Base-by-base conservation (phyloP, 2,888 invertebrate species). In the Hypercompe scribonia region DNA sequence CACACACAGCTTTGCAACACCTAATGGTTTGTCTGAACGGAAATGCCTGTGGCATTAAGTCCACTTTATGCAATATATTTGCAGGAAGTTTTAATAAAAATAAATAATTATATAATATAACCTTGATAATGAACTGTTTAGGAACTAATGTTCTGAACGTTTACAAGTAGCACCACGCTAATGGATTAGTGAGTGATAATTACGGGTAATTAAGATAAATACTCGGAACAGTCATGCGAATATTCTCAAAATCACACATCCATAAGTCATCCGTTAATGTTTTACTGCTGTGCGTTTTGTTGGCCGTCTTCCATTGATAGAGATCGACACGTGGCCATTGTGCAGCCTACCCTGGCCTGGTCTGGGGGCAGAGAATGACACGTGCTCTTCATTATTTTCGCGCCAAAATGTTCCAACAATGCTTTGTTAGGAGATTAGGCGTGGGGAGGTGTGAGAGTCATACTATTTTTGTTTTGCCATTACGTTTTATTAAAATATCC, bases 371-470 rank as follows among this genome's bases (percentile, higher is more conserved):
- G 81, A 82, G 80, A 86, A 68, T 69, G 74, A 85, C 95, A 94
- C 95, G 95, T 95, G 95, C 88, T 82, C 90, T 95, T 95, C 95
- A 95, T 95, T 95, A 95, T 95, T 94, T 94, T 94, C 92, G 95
- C 94, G 95, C 94, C 94, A 90, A 95, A 95, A 95, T 95, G 93
- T 94, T 92, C 94, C 94, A 91, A 92, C 92, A 92, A 86, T 91
- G 94, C 94, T 94, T 95, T 95, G 95, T 95, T 93, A 90, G 86
- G 92, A 94, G 95, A 95, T 95, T 95, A 95, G 94, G 94, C 93
- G 93, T 92, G 92, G 83, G 86, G 89, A 86, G 88, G 88, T 84
- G 89, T 86, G 79, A 78, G 76, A 81, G 72, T 81, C 82, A 72
- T 76, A 76, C 78, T 82, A 85, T 81, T 82, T 84, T 82, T 77